A percentile compares a stretch with the other conserved stretches of the same genome.
phyloP scores from a whole-genome alignment of 1,140 invertebrate species.

The Microplitis demolitor region DNA sequence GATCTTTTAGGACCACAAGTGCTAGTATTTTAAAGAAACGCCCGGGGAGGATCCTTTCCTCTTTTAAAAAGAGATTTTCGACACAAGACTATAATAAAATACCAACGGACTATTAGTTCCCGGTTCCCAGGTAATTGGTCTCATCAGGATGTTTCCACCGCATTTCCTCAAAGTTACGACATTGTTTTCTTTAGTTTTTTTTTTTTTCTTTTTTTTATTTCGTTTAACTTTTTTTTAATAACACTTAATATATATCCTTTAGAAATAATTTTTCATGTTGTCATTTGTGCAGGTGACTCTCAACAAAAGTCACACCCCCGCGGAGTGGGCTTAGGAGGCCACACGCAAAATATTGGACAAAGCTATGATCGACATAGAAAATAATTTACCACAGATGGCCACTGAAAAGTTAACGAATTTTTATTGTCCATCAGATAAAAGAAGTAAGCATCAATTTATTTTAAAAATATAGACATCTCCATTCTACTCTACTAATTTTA shows the following conservation, averaged over 20 bases:
- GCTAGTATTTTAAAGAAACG: not conserved
- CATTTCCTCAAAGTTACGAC: too few species aligned
- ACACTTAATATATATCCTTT: not conserved
- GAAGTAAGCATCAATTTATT: too few species aligned
- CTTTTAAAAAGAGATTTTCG: slow-evolving; percentile 58
- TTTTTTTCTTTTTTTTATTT: not conserved
- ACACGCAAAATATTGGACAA: slow-evolving; percentile 11
- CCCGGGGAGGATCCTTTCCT: slow-evolving; percentile 32
- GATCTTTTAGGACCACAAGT: not conserved
- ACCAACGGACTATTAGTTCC: not conserved
- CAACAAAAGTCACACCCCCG: slow-evolving; percentile 7
- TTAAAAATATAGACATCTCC: too few species aligned
- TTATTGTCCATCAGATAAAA: too few species aligned
- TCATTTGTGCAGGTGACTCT: slow-evolving; percentile 11
- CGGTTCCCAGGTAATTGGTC: not conserved
- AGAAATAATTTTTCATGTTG: not conserved
- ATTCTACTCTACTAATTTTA: too few species aligned
- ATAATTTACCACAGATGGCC: slow-evolving; percentile 14
- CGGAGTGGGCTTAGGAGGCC: slow-evolving; percentile 7
- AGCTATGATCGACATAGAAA: not conserved
- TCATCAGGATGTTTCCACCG: not conserved
- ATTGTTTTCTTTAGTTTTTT: not conserved
- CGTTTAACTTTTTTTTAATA: not conserved
- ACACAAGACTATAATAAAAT: not conserved
- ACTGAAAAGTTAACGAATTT: slow-evolving; percentile 13